These are phyloP conservation scores for Tychaedon coryphoeus DNA, from an alignment of 2,113 vertebrate species.

Conservation along the genomic window DNA sequence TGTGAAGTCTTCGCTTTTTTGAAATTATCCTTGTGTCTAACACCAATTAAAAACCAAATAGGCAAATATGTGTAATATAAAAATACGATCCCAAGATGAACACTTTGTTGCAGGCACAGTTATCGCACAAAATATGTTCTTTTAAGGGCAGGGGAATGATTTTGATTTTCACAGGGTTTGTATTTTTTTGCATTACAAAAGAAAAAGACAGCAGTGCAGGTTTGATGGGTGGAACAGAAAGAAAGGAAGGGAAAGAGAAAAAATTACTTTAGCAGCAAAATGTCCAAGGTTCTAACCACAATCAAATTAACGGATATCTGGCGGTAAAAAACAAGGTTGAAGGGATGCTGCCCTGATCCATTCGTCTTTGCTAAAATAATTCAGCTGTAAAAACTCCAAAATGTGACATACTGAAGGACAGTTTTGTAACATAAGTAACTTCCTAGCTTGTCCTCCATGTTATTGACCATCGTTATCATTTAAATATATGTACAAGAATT, in stretches of 20 bases:
- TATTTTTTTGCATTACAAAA: slow-evolving; percentile 63
- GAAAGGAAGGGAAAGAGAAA: neutral
- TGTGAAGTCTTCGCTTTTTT: slow-evolving; percentile 59
- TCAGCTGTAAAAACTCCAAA: slow-evolving; percentile 64
- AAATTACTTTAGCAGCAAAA: slow-evolving; percentile 79
- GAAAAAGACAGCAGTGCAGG: slow-evolving; percentile 73
- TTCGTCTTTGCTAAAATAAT: slow-evolving; percentile 53
- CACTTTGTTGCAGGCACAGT: slow-evolving; percentile 79
- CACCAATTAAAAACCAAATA: slow-evolving; percentile 77
- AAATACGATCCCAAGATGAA: slow-evolving; percentile 77
- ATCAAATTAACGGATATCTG: slow-evolving; percentile 76
- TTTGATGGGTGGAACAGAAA: slow-evolving; percentile 19
- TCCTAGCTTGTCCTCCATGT: slow-evolving; percentile 62
- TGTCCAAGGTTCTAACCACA: slow-evolving; percentile 78
- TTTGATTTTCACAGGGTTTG: slow-evolving; percentile 44
- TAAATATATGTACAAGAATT: slow-evolving; percentile 83
- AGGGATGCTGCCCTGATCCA: slow-evolving; percentile 71
- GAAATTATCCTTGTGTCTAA: slow-evolving; percentile 63
- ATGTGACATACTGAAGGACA: slow-evolving; percentile 52
- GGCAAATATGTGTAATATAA: slow-evolving; percentile 74
- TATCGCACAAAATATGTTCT: slow-evolving; percentile 71
- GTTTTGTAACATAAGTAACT: slow-evolving; percentile 61
- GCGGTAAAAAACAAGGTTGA: slow-evolving; percentile 59
- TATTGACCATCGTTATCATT: slow-evolving; percentile 69
- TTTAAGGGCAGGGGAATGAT: slow-evolving; percentile 63